Conservation (phyloP, 2,888 invertebrate species). For the Hedychridium roseum region DNA sequence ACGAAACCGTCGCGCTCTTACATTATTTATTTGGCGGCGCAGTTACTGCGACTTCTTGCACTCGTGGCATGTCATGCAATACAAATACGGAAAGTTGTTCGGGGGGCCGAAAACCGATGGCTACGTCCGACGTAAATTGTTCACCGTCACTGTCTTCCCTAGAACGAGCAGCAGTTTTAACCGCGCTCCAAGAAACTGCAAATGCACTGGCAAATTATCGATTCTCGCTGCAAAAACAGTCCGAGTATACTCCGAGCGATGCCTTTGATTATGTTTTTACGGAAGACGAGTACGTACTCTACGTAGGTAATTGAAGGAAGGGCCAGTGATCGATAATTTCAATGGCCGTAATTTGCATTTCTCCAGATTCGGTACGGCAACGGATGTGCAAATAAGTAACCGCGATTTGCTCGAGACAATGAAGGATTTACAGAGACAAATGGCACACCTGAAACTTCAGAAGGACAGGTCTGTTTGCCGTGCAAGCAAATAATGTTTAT, state of each 20-base stretch:
- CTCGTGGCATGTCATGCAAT: no score
- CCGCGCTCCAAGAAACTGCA: constrained; percentile 46
- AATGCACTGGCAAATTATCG: constrained; percentile 52
- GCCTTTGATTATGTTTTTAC: constrained; percentile 12
- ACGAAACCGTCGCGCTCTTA: no score
- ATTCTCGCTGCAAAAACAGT: constrained; percentile 40
- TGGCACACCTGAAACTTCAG: constrained; percentile 26
- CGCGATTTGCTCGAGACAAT: constrained; percentile 16
- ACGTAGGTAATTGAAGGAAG: no score
- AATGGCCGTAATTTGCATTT: no score
- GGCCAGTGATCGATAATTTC: no score
- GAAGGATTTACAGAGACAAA: constrained; percentile 21
- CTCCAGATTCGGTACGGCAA: no score
- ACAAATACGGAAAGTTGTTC: no score
- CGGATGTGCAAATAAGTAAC: constrained; percentile 7
- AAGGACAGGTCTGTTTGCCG: constrained; percentile 31
- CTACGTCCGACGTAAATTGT: constrained; percentile 10
- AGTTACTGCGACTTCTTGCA: no score
- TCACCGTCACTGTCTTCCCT: constrained; percentile 14
- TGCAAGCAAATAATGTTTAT: no score
- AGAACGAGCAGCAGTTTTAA: constrained; percentile 36
- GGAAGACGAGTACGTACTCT: constrained; percentile 23
- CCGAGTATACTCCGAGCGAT: constrained; percentile 15
- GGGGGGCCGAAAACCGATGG: constrained; percentile 22
- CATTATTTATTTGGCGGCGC: no score